Evolutionary conservation across 1,140 invertebrate species (phyloP), one percentile per base, ranked within the genome.

Genomic region (Eurosta solidaginis): DNA sequence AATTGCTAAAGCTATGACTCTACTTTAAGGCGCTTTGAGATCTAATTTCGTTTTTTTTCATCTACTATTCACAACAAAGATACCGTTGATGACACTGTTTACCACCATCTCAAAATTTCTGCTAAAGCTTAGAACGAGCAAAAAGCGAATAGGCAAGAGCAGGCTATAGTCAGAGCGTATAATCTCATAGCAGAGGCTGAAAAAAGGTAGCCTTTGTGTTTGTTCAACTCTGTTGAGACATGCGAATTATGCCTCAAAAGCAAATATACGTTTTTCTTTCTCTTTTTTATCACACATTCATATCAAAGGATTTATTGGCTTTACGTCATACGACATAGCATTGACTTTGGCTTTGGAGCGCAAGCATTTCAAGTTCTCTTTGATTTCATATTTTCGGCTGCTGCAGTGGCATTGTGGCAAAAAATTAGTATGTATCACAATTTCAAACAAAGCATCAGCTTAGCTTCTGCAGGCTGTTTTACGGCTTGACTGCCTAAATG

Each of bases 401-500:
- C 52, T 12, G 12, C 25, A 3, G 25, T 25, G 7, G 7, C 50
- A n/a, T n/a, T n/a, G n/a, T 25, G 25, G 20, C 25, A 29, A n/a
- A n/a, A n/a, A n/a, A n/a, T n/a, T n/a, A n/a, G n/a, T n/a, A n/a
- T n/a, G 33, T 40, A 68, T 40, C 59, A 10, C 33, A 9, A 27
- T 68, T 68, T 40, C 59, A 40, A 20, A 33, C 59, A 40, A 40
- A 40, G 59, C 14, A n/a, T n/a, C 12, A 3, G 45, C 14, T 47
- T 47, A 9, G 6, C 14, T 47, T n/a, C n/a, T n/a, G n/a, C n/a
- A n/a, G 45, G 9, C 12, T 47, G 45, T 4, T n/a, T 47, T 1
- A 68, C 17, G 9, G 59, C 33, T 68, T 42, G 33, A 68, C 7
- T n/a, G 59, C 59, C 59, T 68, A 68, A 68, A 68, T 68, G 59